Percentiles rank a stretch among this genome's conserved stretches.
Evolutionary conservation across 35 echinoderm and acorn worm genomes (phyloP).

Genomic region (Chiridota heheva): DNA sequence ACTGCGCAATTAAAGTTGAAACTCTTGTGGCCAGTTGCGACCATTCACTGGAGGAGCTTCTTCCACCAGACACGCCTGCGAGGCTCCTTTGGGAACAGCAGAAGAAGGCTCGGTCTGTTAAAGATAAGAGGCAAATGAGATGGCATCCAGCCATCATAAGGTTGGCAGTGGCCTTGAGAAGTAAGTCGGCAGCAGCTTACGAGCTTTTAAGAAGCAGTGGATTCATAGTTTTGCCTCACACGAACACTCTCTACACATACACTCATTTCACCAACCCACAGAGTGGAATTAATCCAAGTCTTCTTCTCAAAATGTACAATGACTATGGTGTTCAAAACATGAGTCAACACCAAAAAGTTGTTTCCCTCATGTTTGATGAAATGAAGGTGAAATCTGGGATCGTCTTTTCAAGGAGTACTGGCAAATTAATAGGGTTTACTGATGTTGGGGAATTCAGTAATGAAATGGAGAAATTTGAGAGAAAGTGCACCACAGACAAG

Average conservation of each 20-base stretch:
- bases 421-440: slow-evolving; percentile 18
- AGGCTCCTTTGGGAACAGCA: slow-evolving; percentile 52
- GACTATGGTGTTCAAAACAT: background rate
- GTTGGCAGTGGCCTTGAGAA: slow-evolving; percentile 22
- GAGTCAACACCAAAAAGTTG: background rate
- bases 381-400: slow-evolving; percentile 30
- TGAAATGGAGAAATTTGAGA: background rate
- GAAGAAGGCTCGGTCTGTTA: slow-evolving; percentile 5
- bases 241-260: slow-evolving; percentile 7
- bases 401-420: slow-evolving; percentile 5
- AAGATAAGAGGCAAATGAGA: slow-evolving; percentile 7
- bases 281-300: background rate
- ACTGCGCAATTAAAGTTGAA: background rate
- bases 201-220: background rate
- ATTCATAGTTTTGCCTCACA: slow-evolving; percentile 13
- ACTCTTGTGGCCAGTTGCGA: background rate
- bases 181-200: slow-evolving; percentile 13
- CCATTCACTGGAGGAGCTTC: background rate
- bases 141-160: slow-evolving; percentile 39
- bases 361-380: slow-evolving; percentile 33
- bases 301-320: background rate
- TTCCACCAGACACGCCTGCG: background rate
- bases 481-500: background rate
- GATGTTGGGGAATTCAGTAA: background rate
- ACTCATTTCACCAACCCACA: slow-evolving; percentile 4